Evolutionary conservation across 2,113 vertebrate genomes (phyloP).

Genomic region (Cisticola juncidis): DNA sequence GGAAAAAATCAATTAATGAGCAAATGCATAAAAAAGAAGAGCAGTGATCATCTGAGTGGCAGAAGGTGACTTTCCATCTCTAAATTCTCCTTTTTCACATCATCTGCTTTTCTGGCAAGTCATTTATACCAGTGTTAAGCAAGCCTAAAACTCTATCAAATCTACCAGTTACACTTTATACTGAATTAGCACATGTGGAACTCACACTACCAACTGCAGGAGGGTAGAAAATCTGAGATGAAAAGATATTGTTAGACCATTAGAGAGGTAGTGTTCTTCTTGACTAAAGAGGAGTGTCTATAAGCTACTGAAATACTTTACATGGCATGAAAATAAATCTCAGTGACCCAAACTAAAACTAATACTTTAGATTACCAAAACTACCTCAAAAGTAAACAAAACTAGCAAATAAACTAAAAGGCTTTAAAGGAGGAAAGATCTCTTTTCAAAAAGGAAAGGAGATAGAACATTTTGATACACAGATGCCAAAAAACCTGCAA

Average conservation of each 20-base stretch:
- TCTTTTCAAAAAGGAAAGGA: neutral
- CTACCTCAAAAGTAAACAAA: neutral
- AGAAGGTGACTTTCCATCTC: neutral
- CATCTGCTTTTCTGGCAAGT: neutral
- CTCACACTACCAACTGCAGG: neutral
- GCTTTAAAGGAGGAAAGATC: neutral
- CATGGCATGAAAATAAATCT: neutral
- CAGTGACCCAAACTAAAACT: neutral
- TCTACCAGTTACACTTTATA: neutral
- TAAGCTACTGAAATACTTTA: neutral
- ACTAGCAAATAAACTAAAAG: neutral
- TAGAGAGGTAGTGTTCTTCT: neutral
- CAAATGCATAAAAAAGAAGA: slow-evolving; percentile 24
- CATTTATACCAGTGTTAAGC: fast-evolving
- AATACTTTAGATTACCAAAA: neutral
- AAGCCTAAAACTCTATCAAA: neutral
- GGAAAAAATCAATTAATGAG: slow-evolving; percentile 51
- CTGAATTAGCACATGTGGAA: neutral
- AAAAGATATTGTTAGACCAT: neutral
- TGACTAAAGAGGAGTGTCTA: neutral
- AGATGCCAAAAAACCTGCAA: neutral
- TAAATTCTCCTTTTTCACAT: neutral
- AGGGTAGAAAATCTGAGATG: neutral
- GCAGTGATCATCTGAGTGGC: neutral
- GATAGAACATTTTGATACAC: neutral